Conservation (phyloP, 1,140 invertebrate species). For the Schlechtendalia chinensis region DNA sequence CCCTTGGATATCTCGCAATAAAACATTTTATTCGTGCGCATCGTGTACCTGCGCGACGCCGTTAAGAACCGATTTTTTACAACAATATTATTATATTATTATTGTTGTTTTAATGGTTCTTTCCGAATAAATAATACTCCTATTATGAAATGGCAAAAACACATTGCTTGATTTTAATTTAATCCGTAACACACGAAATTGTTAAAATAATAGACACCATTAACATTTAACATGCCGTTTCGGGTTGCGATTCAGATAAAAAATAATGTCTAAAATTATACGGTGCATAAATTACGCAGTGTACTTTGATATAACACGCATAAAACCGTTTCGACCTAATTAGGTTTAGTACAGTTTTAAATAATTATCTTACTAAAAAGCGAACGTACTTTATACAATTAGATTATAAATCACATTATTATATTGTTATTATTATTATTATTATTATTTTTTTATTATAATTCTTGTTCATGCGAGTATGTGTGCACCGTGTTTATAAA, state of each 20-base stretch:
- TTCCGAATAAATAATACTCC: conserved; percentile 4
- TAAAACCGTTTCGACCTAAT: too few species aligned
- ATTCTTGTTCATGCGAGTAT: too few species aligned
- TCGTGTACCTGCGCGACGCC: not conserved
- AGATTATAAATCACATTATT: too few species aligned
- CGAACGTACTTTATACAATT: too few species aligned
- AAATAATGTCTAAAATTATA: not conserved
- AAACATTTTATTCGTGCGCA: conserved; percentile 8
- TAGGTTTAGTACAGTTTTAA: not conserved
- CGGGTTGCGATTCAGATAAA: not conserved
- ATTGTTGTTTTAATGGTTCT: conserved; percentile 24
- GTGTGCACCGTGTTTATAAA: too few species aligned
- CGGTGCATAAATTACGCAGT: not conserved
- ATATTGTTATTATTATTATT: too few species aligned
- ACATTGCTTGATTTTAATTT: conserved; percentile 16
- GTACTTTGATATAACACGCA: too few species aligned
- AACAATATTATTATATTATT: too few species aligned
- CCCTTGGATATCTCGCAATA: conserved; percentile 25
- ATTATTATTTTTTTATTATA: too few species aligned
- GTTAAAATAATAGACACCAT: conserved; percentile 9
- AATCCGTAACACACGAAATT: conserved; percentile 17
- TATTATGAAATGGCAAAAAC: conserved; percentile 29
- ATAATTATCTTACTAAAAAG: too few species aligned
- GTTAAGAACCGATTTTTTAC: conserved; percentile 25
- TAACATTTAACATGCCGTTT: conserved; percentile 7